These are phyloP conservation scores for Falco peregrinus DNA, from an alignment of 2,797 vertebrate genomes.

Conservation along the genomic window DNA sequence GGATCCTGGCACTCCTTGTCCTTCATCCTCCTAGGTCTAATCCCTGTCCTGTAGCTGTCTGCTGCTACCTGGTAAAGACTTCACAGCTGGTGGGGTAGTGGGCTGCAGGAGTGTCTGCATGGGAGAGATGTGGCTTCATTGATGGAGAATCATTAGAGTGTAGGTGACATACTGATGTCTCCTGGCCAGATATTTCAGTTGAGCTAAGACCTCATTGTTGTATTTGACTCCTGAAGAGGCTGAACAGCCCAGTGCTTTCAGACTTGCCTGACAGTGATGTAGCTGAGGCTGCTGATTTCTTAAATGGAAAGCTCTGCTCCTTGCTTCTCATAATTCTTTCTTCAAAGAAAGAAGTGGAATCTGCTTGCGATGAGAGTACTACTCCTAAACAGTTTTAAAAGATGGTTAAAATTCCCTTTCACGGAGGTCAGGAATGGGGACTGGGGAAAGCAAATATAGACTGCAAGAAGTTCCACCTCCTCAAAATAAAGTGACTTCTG, in stretches of 20 bases:
- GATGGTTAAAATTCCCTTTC: background rate
- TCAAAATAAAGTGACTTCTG: background rate
- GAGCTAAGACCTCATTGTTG: background rate
- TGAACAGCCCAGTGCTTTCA: background rate
- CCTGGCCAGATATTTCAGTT: background rate
- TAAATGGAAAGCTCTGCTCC: background rate
- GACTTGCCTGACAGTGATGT: background rate
- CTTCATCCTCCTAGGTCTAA: background rate
- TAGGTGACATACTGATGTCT: background rate
- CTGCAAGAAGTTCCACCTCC: no score
- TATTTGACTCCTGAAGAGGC: no score
- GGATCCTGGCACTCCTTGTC: background rate
- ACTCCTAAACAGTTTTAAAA: background rate
- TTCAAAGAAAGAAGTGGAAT: background rate
- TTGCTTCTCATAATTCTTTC: background rate
- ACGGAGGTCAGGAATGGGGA: background rate
- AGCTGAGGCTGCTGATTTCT: background rate
- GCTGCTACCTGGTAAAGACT: background rate
- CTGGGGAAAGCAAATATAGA: background rate
- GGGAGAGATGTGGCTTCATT: background rate
- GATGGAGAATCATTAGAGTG: no score
- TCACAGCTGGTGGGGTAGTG: no score
- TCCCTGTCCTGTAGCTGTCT: background rate
- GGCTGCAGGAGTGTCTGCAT: background rate
- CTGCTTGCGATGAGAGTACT: background rate